Base-by-base conservation (phyloP, 2,797 vertebrate species). In the Siniperca scherzeri region DNA sequence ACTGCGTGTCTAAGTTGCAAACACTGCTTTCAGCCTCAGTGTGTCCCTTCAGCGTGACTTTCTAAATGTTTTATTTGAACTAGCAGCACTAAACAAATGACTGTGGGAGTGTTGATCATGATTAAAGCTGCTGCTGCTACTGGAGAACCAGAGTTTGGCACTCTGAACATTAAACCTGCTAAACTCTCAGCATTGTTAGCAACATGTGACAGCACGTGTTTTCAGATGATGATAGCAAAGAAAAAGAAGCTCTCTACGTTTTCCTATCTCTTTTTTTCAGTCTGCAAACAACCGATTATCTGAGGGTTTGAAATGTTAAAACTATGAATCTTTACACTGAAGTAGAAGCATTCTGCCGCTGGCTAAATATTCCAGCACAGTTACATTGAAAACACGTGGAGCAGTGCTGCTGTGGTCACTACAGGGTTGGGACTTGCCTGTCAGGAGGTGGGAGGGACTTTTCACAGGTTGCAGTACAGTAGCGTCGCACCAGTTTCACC, bases 381-480 rank as follows among this genome's bases (percentile, higher is more conserved):
- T n/a, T 42, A 55, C 50, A 19, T 1, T 64, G 52, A 13, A 14
- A 64, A 65, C 42, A 38, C 22, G 30, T 17, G 60, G 56, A 70
- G 68, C 25, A 0, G 80, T 9, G 60, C 40, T 64, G 77, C 3
- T n/a, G 78, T 36, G 38, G 74, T 33, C 27, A 16, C 68, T 60
- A 42, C 67, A 48, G 67, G 46, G 72, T 13, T 27, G 53, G 81
- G 53, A 56, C 70, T 78, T 56, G 67, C 78, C 64, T 85, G 74
- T 83, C 44, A 53, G 70, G 66, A 83, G 64, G 72, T 4, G 83
- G 71, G 77, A 27, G 66, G 87, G 76, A 46, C 10, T 36, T 50
- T 72, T 82, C 74, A 80, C 79, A 77, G 79, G 90, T 77, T 64
- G 56, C 60, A 71, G 86, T 36, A 83, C 77, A 89, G 89, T 78